phyloP scores from a whole-genome alignment of 2,113 vertebrate genomes.

The Narcine bancroftii region DNA sequence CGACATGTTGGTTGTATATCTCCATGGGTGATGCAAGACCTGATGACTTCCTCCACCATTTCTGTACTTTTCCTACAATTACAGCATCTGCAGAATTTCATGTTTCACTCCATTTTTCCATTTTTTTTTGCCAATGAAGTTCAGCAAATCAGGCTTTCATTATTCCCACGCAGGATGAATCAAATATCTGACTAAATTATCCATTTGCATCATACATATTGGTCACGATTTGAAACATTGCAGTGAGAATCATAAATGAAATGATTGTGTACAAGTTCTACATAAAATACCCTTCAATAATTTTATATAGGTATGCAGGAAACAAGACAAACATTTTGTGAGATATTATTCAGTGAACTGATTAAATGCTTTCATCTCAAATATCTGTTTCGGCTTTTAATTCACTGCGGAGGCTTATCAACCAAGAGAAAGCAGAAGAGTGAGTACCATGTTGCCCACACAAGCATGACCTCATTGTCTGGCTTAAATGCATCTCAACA shows the following conservation, averaged over 20 bases:
- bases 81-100: too few species aligned
- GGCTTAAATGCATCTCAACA: not conserved
- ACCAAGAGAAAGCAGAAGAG: not conserved
- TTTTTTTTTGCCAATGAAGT: not conserved
- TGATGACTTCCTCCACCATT: too few species aligned
- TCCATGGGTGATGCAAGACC: too few species aligned
- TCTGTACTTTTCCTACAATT: too few species aligned
- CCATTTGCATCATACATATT: not conserved
- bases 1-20: too few species aligned
- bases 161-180: not conserved
- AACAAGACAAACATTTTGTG: not conserved
- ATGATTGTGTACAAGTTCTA: not conserved
- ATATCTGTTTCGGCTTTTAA: not conserved
- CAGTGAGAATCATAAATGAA: not conserved
- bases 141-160: not conserved
- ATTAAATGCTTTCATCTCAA: not conserved
- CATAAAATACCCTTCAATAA: not conserved
- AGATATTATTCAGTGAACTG: not conserved
- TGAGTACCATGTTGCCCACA: not conserved
- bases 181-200: not conserved
- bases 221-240: not conserved
- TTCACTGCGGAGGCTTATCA: not conserved
- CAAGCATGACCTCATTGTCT: not conserved
- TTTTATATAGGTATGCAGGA: not conserved
- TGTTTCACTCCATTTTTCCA: too few species aligned